Percentiles rank a stretch among this genome's conserved stretches.
Conservation (phyloP, 2,113 vertebrate genomes). For the Plecturocebus donacophilus region DNA sequence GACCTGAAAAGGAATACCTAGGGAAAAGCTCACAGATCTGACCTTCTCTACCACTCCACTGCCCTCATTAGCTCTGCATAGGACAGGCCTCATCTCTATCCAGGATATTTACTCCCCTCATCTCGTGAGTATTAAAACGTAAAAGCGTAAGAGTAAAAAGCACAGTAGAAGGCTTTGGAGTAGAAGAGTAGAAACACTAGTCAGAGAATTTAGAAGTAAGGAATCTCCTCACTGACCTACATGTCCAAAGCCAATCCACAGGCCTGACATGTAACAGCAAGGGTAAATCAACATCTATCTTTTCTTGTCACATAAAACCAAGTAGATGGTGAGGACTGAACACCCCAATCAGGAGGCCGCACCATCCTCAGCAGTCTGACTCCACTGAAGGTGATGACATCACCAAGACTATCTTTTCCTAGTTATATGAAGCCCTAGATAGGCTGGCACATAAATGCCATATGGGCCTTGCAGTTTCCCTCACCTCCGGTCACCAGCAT, state of each 20-base stretch:
- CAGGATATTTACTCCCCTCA: not conserved
- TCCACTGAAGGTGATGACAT: no score
- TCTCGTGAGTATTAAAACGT: not conserved
- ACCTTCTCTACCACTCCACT: not conserved
- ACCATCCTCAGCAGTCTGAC: not conserved
- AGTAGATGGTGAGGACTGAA: not conserved
- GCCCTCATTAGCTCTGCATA: not conserved
- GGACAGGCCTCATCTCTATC: not conserved
- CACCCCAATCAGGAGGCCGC: not conserved
- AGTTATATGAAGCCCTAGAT: not conserved
- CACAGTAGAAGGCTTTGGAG: not conserved
- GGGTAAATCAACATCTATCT: not conserved
- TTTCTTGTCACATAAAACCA: conserved; percentile 27
- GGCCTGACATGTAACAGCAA: not conserved
- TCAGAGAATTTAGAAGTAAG: not conserved
- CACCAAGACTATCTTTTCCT: not conserved
- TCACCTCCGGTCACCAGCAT: not conserved
- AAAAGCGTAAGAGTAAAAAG: not conserved
- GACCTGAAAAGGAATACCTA: not conserved
- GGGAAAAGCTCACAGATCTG: not conserved
- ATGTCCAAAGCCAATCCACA: not conserved
- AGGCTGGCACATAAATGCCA: not conserved
- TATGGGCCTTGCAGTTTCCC: not conserved
- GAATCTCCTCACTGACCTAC: not conserved
- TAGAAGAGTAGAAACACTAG: not conserved